Base-by-base conservation (phyloP, 2,113 vertebrate species). In the Grammomys surdaster region DNA sequence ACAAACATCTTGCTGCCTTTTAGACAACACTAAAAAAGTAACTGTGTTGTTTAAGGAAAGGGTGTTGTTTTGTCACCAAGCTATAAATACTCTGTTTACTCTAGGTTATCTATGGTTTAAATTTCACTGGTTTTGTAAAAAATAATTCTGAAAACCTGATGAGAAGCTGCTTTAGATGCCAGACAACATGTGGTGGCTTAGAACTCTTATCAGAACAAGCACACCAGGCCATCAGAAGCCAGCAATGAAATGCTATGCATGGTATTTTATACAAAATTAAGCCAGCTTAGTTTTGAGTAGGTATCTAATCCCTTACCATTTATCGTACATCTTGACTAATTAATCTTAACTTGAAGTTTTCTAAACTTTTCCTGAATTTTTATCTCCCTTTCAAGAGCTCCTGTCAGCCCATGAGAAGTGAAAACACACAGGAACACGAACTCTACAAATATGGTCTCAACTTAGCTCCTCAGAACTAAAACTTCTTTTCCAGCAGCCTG, bases 21-120 rank as follows among this genome's bases (percentile, higher is more conserved):
- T 90, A 93, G 70, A 92, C 84, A 92, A 92, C 56, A 97, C 77
- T 84, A 89, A 97, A 95, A 96, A 88, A 78, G 56, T 58, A 60
- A 88, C 67, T 76, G n/a, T 81, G 87, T 95, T 97, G 84, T 89
- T 77, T 96, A n/a, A 94, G 90, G 78, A 93, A 94, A 97, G 94
- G 72, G 56, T 73, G 33, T 91, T 94, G 75, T 95, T 86, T 95
- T 97, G 69, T 89, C 70, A 94, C 91, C 33, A 88, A 80, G 67
- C 95, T 97, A 95, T 92, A 97, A 96, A 95, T 97, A 95, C 65
- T 96, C 75, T 94, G n/a, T 97, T 97, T 96, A 92, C 91, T 97
- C 73, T 95, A 58, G 60, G 58, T 93, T 96, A 89, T 96, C 89
- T 96, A 31, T 85, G 69, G 60, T 89, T 86, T 90, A 86, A 92